Conservation (phyloP, 2,113 vertebrate genomes). For the Dinomys branickii region DNA sequence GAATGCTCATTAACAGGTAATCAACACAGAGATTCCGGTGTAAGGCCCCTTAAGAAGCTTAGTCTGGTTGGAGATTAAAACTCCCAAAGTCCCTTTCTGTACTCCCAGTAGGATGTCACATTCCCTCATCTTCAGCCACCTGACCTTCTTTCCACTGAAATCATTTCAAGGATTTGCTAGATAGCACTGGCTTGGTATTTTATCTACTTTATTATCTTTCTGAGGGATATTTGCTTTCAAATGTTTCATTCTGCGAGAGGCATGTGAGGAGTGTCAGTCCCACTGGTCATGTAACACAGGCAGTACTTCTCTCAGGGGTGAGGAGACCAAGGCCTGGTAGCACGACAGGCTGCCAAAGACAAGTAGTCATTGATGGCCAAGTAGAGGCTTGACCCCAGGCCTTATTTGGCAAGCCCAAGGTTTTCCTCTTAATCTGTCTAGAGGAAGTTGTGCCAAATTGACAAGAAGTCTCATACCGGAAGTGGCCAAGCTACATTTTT, state of each 20-base stretch:
- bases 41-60: background rate
- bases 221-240: conserved; percentile 18
- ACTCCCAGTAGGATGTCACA: background rate
- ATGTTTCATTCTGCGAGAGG: background rate
- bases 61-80: background rate
- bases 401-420: too few relatives aligned
- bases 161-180: background rate
- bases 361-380: accelerated
- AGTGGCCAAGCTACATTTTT: background rate
- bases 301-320: background rate
- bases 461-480: background rate
- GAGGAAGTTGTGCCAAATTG: background rate
- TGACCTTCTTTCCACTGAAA: background rate
- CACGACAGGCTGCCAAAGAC: background rate
- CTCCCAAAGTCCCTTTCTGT: background rate
- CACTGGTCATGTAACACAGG: background rate
- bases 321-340: background rate
- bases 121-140: background rate
- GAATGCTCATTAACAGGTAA: background rate
- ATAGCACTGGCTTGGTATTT: background rate
- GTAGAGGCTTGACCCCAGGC: background rate
- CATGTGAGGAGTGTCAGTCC: background rate
- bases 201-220: background rate
- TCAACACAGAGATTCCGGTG: background rate
- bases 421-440: background rate